Evolutionary conservation across 2,113 vertebrate species (phyloP).

Genomic region (Eulacestoma nigropectus): DNA sequence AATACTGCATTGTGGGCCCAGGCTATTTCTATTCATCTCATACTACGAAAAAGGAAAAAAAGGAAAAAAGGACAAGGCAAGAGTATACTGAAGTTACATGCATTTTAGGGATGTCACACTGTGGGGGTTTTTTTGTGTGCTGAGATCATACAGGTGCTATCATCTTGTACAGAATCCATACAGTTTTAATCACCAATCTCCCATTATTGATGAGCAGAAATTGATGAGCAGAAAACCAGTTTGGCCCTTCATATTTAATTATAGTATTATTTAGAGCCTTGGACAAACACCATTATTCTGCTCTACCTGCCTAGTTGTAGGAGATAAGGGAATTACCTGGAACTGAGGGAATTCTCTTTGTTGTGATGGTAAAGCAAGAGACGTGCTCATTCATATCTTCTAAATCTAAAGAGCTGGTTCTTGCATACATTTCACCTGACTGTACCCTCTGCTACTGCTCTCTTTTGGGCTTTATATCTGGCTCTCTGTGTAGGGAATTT

Average conservation of each 20-base stretch:
- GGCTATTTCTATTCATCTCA: neutral
- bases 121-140: neutral
- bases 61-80: neutral
- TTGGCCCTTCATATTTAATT: neutral
- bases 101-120: neutral
- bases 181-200: neutral
- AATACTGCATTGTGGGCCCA: neutral
- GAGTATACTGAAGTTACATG: neutral
- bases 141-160: neutral
- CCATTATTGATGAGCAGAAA: neutral
- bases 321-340: neutral
- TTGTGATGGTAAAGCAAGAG: neutral
- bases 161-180: neutral
- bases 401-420: neutral
- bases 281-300: rapidly evolving
- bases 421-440: neutral
- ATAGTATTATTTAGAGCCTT: neutral
- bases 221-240: too few relatives aligned
- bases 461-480: neutral
- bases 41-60: neutral
- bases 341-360: neutral
- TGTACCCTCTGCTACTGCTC: neutral
- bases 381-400: neutral
- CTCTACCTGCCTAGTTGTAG: neutral
- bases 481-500: neutral